Evolutionary conservation across 2,888 invertebrate genomes (phyloP), one percentile per base, ranked within the genome.

Genomic region (Drosophila anceps): DNA sequence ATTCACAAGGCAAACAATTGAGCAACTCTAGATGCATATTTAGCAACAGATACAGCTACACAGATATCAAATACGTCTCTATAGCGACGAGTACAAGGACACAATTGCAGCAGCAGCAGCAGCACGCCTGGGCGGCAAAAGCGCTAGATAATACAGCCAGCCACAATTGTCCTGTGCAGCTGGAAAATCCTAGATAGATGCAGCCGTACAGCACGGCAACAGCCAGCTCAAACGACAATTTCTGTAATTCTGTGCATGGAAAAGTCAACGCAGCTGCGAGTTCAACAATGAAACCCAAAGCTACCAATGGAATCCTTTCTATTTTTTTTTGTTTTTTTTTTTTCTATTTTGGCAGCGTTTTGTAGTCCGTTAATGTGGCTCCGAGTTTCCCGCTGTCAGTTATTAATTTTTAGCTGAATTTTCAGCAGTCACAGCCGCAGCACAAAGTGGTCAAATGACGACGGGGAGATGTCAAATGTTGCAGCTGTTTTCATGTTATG

Each of bases 81-180:
- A 50, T 51, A 39, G 67, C 67, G 54, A 54, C 35, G 44, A 33
- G 41, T 31, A 20, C 27, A 20, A 27, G 48, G 35, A 37, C 46
- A 46, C 63, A 63, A 50, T 39, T 50, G 54, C 37, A 43, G 8
- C 44, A 24, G 15, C 27, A 10, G 53, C 37, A 57, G 72, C 77
- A 66, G 69, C 67, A 63, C 48, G 60, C 44, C 68, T 69, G 78
- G 54, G 5, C 55, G 31, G 35, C 61, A 61, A 66, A 59, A 64
- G 72, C 73, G 60, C 70, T 67, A 79, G 80, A 83, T 87, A 87
- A 82, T 74, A 61, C 48, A 44, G 58, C 44, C 53, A 12, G 57
- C 59, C 41, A 44, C 54, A 66, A 73, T 74, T 81, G 79, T 74
- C 65, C 73, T 64, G 20, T 41, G 53, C 62, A 66, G 61, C 76